Base-by-base conservation (phyloP, 1,140 invertebrate species). In the Rhizoglyphus robini region DNA sequence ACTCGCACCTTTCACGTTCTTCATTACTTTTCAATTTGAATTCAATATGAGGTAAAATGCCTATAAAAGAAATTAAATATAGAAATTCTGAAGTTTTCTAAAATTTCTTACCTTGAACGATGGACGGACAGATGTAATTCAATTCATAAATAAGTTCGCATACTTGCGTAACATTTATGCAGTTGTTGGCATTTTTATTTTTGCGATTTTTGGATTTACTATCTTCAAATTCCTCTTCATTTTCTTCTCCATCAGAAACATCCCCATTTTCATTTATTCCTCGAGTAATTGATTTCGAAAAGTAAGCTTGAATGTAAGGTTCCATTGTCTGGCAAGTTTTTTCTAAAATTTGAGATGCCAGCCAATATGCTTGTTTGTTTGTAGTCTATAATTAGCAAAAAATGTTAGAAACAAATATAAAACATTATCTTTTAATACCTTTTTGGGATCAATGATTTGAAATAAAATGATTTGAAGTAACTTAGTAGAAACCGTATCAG, bases 141-240 rank as follows among this genome's bases (percentile, higher is more conserved):
- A 98, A 76, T 76, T 98, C 93, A 75, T 96, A 96, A 70, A 98
- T 96, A 59, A 98, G 79, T 76, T 96, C 92, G 76, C 94, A 96
- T 31, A 96, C 68, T 54, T 77, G 74, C 32, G 57, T 51, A 20
- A 67, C 66, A n/a, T 60, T 31, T 11, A 41, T 49, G 2, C 51
- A 18, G 4, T 63, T 51, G 30, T 63, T 51, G 8, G 57, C 47
- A 18, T 41, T 18, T 27, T 54, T 60, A 27, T 25, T 27, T 32
- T 65, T 67, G 5, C 32, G 25, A 2, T 34, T 57, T 49, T 51
- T 27, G 23, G 41, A 57, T 3, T 58, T 48, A 13, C 23, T 25
- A 20, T 31, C 51, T 13, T 1, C 23, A n/a, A 27, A 13, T 30
- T 64, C 32, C 27, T 49, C 20, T 8, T 58, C 41, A 3, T 66